Evolutionary conservation across 2,797 vertebrate genomes (phyloP).

Genomic region (Malurus splendens): DNA sequence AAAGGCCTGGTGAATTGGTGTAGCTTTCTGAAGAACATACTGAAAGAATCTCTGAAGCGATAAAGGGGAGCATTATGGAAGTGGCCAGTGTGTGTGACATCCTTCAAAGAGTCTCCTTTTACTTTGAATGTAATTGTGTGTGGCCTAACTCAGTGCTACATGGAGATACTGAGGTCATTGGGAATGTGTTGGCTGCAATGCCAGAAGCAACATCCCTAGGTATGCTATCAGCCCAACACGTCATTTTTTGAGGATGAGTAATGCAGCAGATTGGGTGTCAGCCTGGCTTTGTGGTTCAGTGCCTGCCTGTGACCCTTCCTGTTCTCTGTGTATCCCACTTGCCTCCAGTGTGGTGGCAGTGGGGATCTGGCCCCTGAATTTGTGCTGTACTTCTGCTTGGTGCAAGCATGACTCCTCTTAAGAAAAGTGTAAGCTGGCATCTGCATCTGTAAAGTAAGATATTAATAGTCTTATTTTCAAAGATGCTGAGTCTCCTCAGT

Average conservation of each 20-base stretch:
- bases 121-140: rapidly evolving
- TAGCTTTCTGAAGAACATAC: background rate
- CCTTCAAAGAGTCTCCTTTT: background rate
- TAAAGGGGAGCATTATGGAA: background rate
- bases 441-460: background rate
- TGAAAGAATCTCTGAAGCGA: rapidly evolving
- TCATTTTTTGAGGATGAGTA: background rate
- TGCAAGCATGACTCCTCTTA: background rate
- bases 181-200: background rate
- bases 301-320: background rate
- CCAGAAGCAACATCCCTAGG: background rate
- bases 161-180: background rate
- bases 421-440: background rate
- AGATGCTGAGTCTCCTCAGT: background rate
- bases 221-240: rapidly evolving
- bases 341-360: background rate
- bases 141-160: rapidly evolving
- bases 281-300: background rate
- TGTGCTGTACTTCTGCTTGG: background rate
- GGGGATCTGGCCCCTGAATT: background rate
- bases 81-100: rapidly evolving
- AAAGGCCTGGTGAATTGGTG: background rate
- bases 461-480: background rate
- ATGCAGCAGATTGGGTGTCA: background rate
- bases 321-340: background rate